phyloP scores from a whole-genome alignment of 1,140 invertebrate species.

The Alviniconcha marisindica region DNA sequence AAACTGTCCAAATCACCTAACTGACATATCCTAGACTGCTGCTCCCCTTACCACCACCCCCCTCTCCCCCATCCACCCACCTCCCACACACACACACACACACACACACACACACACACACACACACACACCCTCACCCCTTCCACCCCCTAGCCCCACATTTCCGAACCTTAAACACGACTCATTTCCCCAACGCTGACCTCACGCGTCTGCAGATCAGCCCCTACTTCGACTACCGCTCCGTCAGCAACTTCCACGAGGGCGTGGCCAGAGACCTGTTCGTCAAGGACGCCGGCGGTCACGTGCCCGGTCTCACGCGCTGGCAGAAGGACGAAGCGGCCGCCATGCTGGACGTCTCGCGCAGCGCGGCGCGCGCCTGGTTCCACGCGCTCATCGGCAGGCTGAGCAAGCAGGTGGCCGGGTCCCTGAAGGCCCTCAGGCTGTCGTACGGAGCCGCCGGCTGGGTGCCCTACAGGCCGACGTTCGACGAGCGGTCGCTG shows the following conservation, averaged over 20 bases:
- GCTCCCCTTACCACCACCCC: no score
- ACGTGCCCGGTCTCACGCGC: slow-evolving; percentile 79
- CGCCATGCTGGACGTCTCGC: slow-evolving; percentile 69
- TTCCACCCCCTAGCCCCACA: no score
- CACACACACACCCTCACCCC: no score
- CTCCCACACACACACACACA: no score
- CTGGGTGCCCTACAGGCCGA: slow-evolving; percentile 83
- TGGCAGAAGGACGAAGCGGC: slow-evolving; percentile 90
- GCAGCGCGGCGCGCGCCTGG: slow-evolving; percentile 80
- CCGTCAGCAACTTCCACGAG: slow-evolving; percentile 57
- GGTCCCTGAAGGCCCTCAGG: slow-evolving; percentile 89
- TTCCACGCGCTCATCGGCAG: slow-evolving; percentile 77
- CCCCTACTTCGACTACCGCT: slow-evolving; percentile 41
- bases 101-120: no score
- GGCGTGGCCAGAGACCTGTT: slow-evolving; percentile 59
- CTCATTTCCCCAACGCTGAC: no score
- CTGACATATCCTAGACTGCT: no score
- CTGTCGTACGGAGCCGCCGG: slow-evolving; percentile 93
- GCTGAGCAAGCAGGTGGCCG: not conserved
- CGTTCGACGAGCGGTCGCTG: slow-evolving; percentile 49
- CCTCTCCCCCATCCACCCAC: no score
- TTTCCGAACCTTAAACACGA: no score
- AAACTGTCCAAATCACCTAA: no score
- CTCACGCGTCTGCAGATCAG: slow-evolving; percentile 5
- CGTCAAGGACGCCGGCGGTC: slow-evolving; percentile 73